A percentile compares a stretch with the other conserved stretches of the same genome.
Conservation (phyloP, 2,113 vertebrate species). For the Anoplopoma fimbria region DNA sequence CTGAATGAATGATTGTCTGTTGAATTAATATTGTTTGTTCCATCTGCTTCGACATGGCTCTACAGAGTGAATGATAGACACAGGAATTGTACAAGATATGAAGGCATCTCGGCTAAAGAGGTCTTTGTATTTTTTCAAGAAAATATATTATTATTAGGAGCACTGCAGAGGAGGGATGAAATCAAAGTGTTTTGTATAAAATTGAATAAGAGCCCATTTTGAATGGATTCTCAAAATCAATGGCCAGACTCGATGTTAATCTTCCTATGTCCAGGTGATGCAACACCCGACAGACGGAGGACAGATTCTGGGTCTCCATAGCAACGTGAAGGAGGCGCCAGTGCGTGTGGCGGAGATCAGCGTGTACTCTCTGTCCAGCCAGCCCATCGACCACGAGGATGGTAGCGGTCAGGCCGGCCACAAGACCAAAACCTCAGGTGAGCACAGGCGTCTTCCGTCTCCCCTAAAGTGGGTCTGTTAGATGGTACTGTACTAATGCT, state of each 20-base stretch:
- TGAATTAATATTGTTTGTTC: slow-evolving; percentile 39
- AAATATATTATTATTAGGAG: neutral
- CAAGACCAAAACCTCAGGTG: slow-evolving; percentile 85
- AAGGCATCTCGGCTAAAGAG: slow-evolving; percentile 12
- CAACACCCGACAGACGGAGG: slow-evolving; percentile 86
- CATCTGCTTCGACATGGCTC: slow-evolving; percentile 10
- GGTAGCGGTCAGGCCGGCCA: slow-evolving; percentile 76
- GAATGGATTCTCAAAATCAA: slow-evolving; percentile 23
- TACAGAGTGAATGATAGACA: slow-evolving; percentile 20
- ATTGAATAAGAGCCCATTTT: neutral
- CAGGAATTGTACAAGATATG: slow-evolving; percentile 10
- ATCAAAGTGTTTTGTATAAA: neutral
- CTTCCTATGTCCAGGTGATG: slow-evolving; percentile 81
- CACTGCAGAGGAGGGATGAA: neutral
- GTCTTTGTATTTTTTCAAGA: neutral
- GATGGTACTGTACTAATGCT: slow-evolving; percentile 15
- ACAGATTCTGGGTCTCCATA: slow-evolving; percentile 86
- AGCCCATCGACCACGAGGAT: slow-evolving; percentile 87
- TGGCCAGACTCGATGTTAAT: slow-evolving; percentile 13
- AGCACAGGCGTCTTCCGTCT: slow-evolving; percentile 27
- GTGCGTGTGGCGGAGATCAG: slow-evolving; percentile 86
- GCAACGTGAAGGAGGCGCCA: slow-evolving; percentile 85
- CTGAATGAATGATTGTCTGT: too few relatives aligned
- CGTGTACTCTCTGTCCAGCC: slow-evolving; percentile 85
- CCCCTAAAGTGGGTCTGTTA: slow-evolving; percentile 17